Conservation (phyloP, 2,888 invertebrate species). For the Cecidostiba fungosa region DNA sequence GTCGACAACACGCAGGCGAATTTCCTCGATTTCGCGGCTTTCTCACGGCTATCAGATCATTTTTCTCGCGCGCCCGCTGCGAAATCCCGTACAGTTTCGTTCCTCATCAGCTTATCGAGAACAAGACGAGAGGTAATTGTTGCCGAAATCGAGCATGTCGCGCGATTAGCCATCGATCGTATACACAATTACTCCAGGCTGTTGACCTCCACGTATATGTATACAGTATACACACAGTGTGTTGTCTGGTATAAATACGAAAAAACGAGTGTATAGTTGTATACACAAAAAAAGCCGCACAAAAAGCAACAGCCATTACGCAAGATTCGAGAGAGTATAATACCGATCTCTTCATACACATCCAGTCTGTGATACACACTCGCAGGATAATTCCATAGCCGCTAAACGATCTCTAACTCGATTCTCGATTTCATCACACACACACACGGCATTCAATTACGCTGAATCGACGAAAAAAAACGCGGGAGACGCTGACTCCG, state of each 20-base stretch:
- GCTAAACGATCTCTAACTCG: constrained; percentile 5
- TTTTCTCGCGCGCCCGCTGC: constrained; percentile 27
- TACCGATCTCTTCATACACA: background rate
- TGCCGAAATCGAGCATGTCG: constrained; percentile 21
- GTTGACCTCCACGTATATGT: background rate
- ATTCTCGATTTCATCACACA: constrained; percentile 6
- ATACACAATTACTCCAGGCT: background rate
- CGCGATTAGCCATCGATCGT: background rate
- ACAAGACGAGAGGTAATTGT: background rate
- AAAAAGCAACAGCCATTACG: constrained; percentile 5
- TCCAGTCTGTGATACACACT: background rate
- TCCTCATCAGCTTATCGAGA: background rate
- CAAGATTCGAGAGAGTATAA: constrained; percentile 4
- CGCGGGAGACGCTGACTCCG: background rate
- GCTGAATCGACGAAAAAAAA: constrained; percentile 1
- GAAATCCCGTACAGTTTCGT: background rate
- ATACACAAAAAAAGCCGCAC: background rate
- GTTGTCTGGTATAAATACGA: background rate
- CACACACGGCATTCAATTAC: background rate
- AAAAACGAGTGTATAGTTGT: background rate
- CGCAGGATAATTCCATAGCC: background rate
- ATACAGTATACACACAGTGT: background rate
- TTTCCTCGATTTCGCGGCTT: constrained; percentile 49
- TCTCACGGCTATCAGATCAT: constrained; percentile 46
- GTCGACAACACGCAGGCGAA: background rate